Evolutionary conservation across 2,888 invertebrate species (phyloP), one percentile per base, ranked within the genome.

Genomic region (Sympetrum striolatum): DNA sequence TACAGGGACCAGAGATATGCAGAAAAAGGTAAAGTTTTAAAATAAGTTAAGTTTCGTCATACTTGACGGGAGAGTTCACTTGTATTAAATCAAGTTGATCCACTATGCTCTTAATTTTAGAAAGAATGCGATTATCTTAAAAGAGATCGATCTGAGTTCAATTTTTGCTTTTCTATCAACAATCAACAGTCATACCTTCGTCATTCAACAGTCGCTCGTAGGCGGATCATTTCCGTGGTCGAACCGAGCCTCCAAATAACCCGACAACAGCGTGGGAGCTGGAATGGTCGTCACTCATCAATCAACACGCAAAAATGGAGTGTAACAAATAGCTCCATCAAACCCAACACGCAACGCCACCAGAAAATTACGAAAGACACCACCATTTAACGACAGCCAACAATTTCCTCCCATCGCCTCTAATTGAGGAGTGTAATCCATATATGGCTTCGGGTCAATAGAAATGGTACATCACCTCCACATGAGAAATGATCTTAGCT

Each of bases 401-500:
- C n/a, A 25, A 58, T 58, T 82, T 60, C 12, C 58, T 37, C 60
- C 31, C 37, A 31, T 31, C 2, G 0, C 22, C 22, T 37, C n/a
- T 15, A 18, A 60, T 60, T 31, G 86, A 64, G 60, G 48, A 60
- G 25, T 22, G 60, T 14, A 39, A 39, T 18, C 86, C 86, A n/a
- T 60, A 86, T 86, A 60, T 37, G 86, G 86, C 2, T 31, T 58
- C 64, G 10, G 58, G 60, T 37, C 58, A 80, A 44, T 44, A 44
- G 80, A n/a, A 48, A 64, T 64, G 60, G 60, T 35, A 82, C n/a
- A n/a, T 64, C 86, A 22, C 64, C 60, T 35, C 58, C 35, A 35
- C 35, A 15, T 86, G 82, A 82, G 31, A 82, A 82, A 82, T 82
- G 82, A 82, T 82, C 35, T 35, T 35, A n/a, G 64, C 82, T 22